Conservation (phyloP, 2,113 vertebrate genomes). For the Nematolebias whitei region DNA sequence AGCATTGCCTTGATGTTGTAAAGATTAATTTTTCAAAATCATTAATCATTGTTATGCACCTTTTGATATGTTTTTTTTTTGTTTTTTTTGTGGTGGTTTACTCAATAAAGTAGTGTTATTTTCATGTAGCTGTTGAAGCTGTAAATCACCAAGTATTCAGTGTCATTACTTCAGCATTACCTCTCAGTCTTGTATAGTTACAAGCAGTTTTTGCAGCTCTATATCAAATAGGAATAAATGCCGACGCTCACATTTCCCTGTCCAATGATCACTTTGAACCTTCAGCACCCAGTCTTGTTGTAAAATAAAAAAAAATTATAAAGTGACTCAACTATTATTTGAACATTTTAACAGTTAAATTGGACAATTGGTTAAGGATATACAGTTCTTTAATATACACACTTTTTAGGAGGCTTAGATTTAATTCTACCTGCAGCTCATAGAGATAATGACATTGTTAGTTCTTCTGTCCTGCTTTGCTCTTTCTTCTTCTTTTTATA, state of each 20-base stretch:
- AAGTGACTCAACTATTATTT: neutral
- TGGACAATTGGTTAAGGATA: neutral
- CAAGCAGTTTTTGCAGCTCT: neutral
- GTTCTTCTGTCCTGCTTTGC: neutral
- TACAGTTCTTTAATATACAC: neutral
- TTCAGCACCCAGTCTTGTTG: neutral
- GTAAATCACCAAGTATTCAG: neutral
- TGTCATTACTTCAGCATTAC: neutral
- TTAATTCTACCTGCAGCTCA: neutral
- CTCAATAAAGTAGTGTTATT: neutral
- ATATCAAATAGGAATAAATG: too few species aligned
- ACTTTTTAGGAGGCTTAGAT: neutral
- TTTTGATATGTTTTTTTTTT: conserved; percentile 1
- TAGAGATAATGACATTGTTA: too few species aligned
- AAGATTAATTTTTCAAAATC: neutral
- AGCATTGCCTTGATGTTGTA: conserved; percentile 10
- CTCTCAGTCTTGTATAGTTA: neutral
- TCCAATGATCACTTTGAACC: neutral
- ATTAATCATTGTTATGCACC: conserved; percentile 1
- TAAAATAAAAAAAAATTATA: neutral
- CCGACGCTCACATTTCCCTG: neutral
- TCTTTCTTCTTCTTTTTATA: neutral
- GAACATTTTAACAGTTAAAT: neutral
- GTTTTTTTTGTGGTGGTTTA: conserved; percentile 1
- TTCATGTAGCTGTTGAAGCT: neutral